phyloP scores from a whole-genome alignment of 35 echinoderm and acorn worm genomes.

The Amphiura filiformis region DNA sequence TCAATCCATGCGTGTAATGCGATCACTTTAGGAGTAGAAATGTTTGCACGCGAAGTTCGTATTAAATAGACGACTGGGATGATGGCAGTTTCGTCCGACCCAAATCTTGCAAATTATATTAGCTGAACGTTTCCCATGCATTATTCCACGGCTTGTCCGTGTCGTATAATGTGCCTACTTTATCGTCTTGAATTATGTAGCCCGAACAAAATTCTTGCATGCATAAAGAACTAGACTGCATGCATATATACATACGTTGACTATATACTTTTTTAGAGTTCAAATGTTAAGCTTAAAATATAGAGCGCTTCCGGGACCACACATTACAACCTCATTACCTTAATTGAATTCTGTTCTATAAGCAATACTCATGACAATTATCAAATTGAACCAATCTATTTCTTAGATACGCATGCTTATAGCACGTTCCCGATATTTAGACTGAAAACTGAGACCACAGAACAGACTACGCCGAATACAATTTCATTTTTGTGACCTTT shows the following conservation, averaged over 20 bases:
- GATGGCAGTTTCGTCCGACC: conserved; percentile 24
- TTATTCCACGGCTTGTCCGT: not conserved
- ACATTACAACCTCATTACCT: not conserved
- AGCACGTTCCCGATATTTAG: not conserved
- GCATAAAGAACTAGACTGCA: no score
- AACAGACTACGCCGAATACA: not conserved
- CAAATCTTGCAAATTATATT: conserved; percentile 49
- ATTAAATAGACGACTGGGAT: conserved; percentile 53
- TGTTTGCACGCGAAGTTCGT: conserved; percentile 73
- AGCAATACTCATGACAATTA: not conserved
- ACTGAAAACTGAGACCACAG: not conserved
- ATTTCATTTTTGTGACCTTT: no score
- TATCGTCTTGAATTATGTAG: not conserved
- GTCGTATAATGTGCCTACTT: not conserved
- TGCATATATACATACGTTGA: no score
- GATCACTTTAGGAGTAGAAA: conserved; percentile 73
- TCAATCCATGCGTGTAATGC: conserved; percentile 52
- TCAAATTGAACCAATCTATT: not conserved
- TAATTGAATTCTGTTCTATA: not conserved
- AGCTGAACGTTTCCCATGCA: not conserved
- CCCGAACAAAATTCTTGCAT: no score
- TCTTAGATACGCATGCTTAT: not conserved
- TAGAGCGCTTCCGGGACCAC: not conserved
- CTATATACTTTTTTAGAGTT: not conserved
- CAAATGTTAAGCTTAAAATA: not conserved